Base-by-base conservation (phyloP, 2,113 vertebrate species). In the Aspiorhynchus laticeps region DNA sequence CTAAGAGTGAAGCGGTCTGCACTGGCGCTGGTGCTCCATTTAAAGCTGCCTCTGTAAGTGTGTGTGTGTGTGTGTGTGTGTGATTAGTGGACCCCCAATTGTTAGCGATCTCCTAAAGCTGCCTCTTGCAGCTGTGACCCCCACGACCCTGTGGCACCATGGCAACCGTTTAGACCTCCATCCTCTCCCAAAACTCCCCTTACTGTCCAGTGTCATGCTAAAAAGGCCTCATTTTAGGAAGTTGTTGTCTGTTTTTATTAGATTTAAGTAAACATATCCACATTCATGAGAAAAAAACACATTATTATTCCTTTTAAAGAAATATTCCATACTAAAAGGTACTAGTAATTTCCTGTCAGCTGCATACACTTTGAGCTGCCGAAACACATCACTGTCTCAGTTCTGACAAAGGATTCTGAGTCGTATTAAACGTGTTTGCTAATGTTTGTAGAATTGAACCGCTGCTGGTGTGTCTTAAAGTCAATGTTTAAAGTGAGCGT, bases 101-200 rank as follows among this genome's bases (percentile, higher is more conserved):
- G 86, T 86, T 88, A 38, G 9, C 86, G 81, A 88, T 86, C 85
- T 85, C 89, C 85, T 88, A 90, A 90, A 90, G 86, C 84, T 86
- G 87, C 80, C 87, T 85, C 88, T 90, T 90, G 87, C 82, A 86
- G 87, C 87, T 90, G 89, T 88, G 89, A 90, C 86, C 86, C 85
- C 76, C 71, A 48, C 77, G 88, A 89, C 90, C 88, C 84, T 56
- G 6, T 81, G 86, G 43, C 80, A 67, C 87, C 89, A 90, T 90
- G 84, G 86, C 86, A 89, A 90, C 89, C 56, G 2, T 56, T 12
- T 80, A 78, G 84, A 83, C 87, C 89, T 41, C 31, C 21, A 38
- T 38, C 31, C 65, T 74, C 46, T 73, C 77, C 74, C 67, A 81
- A 86, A 90, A 33, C 67, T 79, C 79, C 51, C 73, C 43, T 81